Percentiles rank a stretch among this genome's conserved stretches.
Evolutionary conservation across 2,888 invertebrate genomes (phyloP).

Genomic region (Drosophila fungiperda): DNA sequence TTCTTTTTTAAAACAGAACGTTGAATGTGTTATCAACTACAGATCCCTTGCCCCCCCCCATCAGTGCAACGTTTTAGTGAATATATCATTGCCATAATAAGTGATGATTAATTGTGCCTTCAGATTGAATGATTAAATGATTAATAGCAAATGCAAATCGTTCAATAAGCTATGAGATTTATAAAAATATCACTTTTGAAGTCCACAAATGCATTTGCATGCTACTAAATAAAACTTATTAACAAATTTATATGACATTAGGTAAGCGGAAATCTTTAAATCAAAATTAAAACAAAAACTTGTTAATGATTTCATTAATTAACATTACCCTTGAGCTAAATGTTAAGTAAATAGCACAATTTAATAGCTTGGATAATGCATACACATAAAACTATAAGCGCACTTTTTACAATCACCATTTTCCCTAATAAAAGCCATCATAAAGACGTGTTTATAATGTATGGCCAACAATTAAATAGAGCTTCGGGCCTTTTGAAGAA

Average conservation of each 20-base stretch:
- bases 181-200: background rate
- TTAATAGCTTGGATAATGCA: background rate
- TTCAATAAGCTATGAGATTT: conserved; percentile 36
- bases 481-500: conserved; percentile 16
- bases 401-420: conserved; percentile 7
- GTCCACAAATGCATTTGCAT: background rate
- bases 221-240: conserved; percentile 7
- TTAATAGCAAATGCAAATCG: conserved; percentile 29
- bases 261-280: conserved; percentile 31
- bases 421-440: conserved; percentile 27
- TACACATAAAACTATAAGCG: background rate
- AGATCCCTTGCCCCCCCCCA: background rate
- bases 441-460: conserved; percentile 34
- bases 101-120: conserved; percentile 38
- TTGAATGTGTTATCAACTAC: conserved; percentile 32
- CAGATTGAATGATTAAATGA: conserved; percentile 22
- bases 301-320: background rate
- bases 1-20: conserved; percentile 15
- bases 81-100: conserved; percentile 16
- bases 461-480: conserved; percentile 26
- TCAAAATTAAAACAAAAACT: background rate
- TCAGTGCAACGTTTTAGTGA: conserved; percentile 14
- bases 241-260: background rate
- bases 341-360: background rate
- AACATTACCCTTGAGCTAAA: background rate